Percentiles rank a stretch among this genome's conserved stretches.
These are phyloP conservation scores for Trachelus iudaicus DNA, from an alignment of 2,888 invertebrate species.

Conservation along the genomic window DNA sequence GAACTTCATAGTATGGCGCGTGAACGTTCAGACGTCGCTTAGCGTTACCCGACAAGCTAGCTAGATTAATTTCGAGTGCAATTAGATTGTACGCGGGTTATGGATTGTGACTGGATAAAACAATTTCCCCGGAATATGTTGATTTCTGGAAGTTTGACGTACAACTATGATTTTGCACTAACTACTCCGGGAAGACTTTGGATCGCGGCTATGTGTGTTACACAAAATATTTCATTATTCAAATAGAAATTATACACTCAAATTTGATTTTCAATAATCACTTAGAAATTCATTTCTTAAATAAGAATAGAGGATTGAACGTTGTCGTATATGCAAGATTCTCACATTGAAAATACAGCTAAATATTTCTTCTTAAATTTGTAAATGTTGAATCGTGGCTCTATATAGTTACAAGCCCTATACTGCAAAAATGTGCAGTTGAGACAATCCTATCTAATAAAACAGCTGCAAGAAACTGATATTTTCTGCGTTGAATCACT, in stretches of 20 bases:
- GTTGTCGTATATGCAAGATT: neutral
- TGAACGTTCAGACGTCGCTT: neutral
- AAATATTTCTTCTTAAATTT: neutral
- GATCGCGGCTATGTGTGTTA: neutral
- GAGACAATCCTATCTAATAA: neutral
- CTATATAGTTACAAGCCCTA: too few species aligned
- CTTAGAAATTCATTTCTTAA: neutral
- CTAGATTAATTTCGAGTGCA: constrained; percentile 38
- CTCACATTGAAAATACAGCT: neutral
- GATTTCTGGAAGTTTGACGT: neutral
- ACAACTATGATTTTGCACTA: neutral
- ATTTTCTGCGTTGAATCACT: neutral
- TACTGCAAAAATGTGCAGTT: neutral
- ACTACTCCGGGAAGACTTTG: neutral
- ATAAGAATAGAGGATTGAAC: too few species aligned
- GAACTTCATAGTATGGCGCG: constrained; percentile 7
- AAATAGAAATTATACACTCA: neutral
- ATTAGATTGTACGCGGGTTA: constrained; percentile 28
- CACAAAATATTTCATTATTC: neutral
- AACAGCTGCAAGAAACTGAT: neutral
- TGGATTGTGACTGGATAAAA: neutral
- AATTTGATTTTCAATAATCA: neutral
- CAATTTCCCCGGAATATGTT: neutral
- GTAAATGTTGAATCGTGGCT: too few species aligned
- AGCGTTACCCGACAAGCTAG: neutral